Percentiles rank a stretch among this genome's conserved stretches.
Conservation (phyloP, 2,113 vertebrate species). For the Mormoops blainvillei region DNA sequence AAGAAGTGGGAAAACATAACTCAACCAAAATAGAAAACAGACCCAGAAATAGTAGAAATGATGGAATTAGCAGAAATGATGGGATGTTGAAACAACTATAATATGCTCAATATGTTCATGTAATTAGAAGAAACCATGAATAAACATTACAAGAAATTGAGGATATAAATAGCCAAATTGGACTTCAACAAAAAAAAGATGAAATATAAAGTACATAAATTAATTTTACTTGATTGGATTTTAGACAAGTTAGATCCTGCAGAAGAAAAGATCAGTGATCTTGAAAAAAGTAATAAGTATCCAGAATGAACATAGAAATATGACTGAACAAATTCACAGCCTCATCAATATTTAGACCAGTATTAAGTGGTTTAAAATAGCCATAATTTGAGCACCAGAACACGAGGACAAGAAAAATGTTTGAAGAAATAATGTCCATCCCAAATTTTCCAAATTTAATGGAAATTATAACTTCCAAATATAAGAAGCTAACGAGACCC, state of each 20-base stretch:
- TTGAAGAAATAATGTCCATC: not conserved
- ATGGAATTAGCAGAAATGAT: not conserved
- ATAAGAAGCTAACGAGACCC: not conserved
- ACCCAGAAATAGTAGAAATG: not conserved
- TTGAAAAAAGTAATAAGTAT: not conserved
- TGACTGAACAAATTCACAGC: not conserved
- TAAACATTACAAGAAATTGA: not conserved
- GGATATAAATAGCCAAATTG: not conserved
- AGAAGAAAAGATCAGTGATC: not conserved
- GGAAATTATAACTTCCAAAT: not conserved
- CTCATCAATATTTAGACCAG: not conserved
- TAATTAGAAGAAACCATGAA: conserved; percentile 12
- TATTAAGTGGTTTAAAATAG: not conserved
- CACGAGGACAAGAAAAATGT: not conserved
- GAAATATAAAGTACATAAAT: not conserved
- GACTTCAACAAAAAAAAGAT: not conserved
- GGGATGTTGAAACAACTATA: not conserved
- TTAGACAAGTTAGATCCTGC: not conserved
- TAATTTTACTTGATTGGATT: not conserved
- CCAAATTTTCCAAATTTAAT: not conserved
- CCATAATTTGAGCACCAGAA: not conserved
- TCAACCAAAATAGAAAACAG: not conserved
- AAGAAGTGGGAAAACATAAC: not conserved
- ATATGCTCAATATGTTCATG: not conserved
- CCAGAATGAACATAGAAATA: not conserved